Evolutionary conservation across 2,888 invertebrate species (phyloP).

Genomic region (Catonia carolina): DNA sequence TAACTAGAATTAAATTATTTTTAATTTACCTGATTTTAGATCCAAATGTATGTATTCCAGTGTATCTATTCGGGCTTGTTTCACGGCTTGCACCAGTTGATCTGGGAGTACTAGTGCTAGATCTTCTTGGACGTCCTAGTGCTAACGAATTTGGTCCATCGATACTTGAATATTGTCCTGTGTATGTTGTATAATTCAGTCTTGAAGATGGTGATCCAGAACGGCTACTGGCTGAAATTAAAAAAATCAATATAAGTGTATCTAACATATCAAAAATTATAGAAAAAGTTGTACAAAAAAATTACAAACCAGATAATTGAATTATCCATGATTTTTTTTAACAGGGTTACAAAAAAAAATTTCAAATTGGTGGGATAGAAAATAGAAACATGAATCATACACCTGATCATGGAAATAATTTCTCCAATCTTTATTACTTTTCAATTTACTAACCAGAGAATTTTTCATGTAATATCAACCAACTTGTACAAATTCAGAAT

Average conservation of each 20-base stretch:
- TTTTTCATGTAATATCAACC: too few species aligned
- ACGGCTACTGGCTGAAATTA: conserved; percentile 72
- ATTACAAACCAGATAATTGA: too few species aligned
- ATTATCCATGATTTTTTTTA: too few species aligned
- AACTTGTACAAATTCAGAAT: too few species aligned
- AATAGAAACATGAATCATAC: too few species aligned
- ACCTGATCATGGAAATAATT: too few species aligned
- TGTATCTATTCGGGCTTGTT: conserved; percentile 45
- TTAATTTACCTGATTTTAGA: conserved; percentile 23
- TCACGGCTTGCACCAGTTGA: conserved; percentile 40
- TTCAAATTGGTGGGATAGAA: too few species aligned
- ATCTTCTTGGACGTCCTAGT: conserved; percentile 49
- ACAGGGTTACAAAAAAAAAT: too few species aligned
- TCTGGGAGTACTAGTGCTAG: conserved; percentile 35
- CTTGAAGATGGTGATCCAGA: conserved; percentile 91
- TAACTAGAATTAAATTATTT: too few species aligned
- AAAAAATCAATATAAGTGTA: conserved; percentile 5
- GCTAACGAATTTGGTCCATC: conserved; percentile 36
- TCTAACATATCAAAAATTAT: conserved; percentile 24
- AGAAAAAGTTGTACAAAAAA: too few species aligned
- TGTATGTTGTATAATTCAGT: conserved; percentile 62
- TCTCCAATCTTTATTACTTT: too few species aligned
- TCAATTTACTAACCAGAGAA: too few species aligned
- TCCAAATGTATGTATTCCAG: conserved; percentile 43
- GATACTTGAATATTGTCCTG: conserved; percentile 47